Conservation (phyloP, 1,140 invertebrate genomes). For the Diachasmimorpha longicaudata region DNA sequence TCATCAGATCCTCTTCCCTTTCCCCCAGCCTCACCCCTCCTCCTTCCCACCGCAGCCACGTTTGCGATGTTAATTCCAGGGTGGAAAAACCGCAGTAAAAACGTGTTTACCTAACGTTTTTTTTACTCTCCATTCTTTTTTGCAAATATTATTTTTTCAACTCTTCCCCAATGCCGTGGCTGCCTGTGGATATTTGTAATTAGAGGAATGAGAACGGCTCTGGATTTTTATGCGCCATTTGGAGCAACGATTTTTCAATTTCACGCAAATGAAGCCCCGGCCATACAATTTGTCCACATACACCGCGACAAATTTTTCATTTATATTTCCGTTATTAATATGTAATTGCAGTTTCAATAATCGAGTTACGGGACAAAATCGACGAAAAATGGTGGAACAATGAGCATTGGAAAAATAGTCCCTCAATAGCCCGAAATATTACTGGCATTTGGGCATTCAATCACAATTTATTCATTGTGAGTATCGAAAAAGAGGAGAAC, state of each 20-base stretch:
- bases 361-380: neutral
- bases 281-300: neutral
- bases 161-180: neutral
- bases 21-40: neutral
- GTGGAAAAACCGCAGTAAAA: slow-evolving; percentile 16
- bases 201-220: slow-evolving; percentile 38
- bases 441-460: neutral
- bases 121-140: slow-evolving; percentile 5
- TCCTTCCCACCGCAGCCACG: neutral
- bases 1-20: slow-evolving; percentile 2
- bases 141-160: neutral
- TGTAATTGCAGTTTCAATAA: slow-evolving; percentile 48
- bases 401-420: neutral
- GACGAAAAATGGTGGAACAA: neutral
- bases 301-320: neutral
- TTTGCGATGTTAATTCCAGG: slow-evolving; percentile 22
- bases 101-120: neutral
- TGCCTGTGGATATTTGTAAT: slow-evolving; percentile 55
- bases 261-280: slow-evolving; percentile 29
- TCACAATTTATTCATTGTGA: neutral
- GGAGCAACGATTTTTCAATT: slow-evolving; percentile 55
- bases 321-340: slow-evolving; percentile 58
- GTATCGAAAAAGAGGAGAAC: neutral
- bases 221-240: slow-evolving; percentile 47
- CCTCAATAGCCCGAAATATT: neutral